Evolutionary conservation across 2,113 vertebrate species (phyloP).

Genomic region (Gnathonemus longibarbis): DNA sequence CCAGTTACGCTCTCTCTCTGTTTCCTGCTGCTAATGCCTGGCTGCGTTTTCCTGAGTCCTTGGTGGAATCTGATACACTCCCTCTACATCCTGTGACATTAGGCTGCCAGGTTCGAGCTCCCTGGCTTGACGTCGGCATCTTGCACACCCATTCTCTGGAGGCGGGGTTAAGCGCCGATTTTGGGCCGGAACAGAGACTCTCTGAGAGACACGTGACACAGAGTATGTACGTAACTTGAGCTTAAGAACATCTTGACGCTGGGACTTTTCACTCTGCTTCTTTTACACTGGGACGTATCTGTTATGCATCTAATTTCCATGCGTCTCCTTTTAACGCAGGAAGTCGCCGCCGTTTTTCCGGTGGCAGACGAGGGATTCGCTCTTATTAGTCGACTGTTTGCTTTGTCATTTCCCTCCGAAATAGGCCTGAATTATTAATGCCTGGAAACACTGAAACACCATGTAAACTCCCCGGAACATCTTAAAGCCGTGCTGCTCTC

Average conservation of each 20-base stretch:
- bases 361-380: not conserved
- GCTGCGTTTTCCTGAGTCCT: not conserved
- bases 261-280: not conserved
- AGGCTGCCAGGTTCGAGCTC: not conserved
- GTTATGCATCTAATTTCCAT: not conserved
- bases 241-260: not conserved
- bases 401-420: not conserved
- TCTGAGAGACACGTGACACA: not conserved
- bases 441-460: not conserved
- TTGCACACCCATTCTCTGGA: not conserved
- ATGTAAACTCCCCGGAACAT: not conserved
- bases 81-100: not conserved
- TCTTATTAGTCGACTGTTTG: not conserved
- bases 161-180: not conserved
- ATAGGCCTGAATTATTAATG: not conserved
- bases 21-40: constrained; percentile 31
- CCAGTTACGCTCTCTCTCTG: constrained; percentile 22
- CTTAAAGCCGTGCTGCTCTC: not conserved
- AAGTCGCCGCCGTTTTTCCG: not conserved
- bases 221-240: not conserved
- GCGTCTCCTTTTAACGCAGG: not conserved
- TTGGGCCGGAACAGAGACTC: not conserved
- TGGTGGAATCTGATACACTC: constrained; percentile 11
- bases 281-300: not conserved
- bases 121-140: not conserved